These are phyloP conservation scores for Campoletis raptor DNA, from an alignment of 2,888 invertebrate genomes.

Conservation along the genomic window DNA sequence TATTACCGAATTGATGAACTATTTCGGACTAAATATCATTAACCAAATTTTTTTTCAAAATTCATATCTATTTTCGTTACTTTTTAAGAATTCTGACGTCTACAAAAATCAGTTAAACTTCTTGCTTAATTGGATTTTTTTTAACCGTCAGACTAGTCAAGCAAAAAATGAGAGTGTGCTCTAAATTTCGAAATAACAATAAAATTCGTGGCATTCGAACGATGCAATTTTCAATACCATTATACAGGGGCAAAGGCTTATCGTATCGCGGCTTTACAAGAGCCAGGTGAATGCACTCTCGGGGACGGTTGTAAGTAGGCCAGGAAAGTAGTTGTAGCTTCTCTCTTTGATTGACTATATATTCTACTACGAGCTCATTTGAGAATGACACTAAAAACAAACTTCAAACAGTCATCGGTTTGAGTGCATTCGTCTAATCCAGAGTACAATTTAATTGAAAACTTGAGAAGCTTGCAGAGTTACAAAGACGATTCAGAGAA, in stretches of 20 bases:
- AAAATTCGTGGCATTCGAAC: background rate
- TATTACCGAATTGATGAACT: background rate
- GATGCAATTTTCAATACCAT: background rate
- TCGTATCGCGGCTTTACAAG: slow-evolving; percentile 68
- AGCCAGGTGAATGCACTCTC: slow-evolving; percentile 75
- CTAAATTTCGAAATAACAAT: background rate
- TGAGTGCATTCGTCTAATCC: background rate
- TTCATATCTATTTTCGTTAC: background rate
- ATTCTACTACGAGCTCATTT: background rate
- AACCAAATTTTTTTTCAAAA: background rate
- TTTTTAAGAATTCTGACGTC: background rate
- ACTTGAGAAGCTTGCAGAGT: background rate
- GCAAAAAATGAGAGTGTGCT: background rate
- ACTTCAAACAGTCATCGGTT: background rate
- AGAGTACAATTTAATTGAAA: background rate
- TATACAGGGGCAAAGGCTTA: slow-evolving; percentile 20
- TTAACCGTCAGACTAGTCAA: no score
- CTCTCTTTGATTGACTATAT: slow-evolving; percentile 68
- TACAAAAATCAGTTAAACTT: background rate
- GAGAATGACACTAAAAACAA: slow-evolving; percentile 4
- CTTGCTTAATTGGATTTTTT: background rate
- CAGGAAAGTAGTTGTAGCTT: slow-evolving; percentile 73
- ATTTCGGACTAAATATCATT: background rate
- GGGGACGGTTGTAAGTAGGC: slow-evolving; percentile 72
- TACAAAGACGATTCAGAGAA: background rate